Percentiles rank a stretch among this genome's conserved stretches.
phyloP scores from a whole-genome alignment of 2,113 vertebrate species.

The Muntiacus muntjak region DNA sequence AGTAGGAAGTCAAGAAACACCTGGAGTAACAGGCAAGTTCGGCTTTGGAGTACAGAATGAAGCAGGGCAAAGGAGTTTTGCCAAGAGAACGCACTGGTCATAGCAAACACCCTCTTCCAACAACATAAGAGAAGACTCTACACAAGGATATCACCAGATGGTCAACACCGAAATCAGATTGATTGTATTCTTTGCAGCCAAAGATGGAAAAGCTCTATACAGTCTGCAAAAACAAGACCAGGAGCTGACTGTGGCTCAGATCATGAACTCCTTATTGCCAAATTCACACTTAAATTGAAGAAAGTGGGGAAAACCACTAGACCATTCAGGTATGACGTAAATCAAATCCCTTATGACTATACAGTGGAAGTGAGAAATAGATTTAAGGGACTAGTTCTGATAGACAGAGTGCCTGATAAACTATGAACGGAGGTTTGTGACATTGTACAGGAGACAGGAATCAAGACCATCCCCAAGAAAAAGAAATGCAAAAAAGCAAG shows the following conservation, averaged over 20 bases:
- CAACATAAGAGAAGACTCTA: too few relatives aligned
- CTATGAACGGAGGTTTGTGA: accelerated
- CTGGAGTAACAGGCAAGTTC: too few relatives aligned
- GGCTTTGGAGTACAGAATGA: too few relatives aligned
- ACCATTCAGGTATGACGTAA: background rate
- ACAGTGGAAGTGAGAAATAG: background rate
- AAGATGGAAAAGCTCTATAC: too few relatives aligned
- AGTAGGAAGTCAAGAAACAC: too few relatives aligned
- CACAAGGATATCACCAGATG: too few relatives aligned
- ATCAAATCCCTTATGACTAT: background rate
- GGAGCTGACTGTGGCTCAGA: background rate
- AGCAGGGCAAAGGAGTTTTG: too few relatives aligned
- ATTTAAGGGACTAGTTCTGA: background rate
- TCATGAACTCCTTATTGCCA: background rate
- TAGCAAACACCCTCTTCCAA: too few relatives aligned
- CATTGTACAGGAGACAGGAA: background rate
- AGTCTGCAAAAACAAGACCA: background rate
- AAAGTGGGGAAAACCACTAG: background rate
- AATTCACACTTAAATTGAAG: background rate
- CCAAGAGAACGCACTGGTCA: too few relatives aligned
- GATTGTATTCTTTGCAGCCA: too few relatives aligned
- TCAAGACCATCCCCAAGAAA: background rate
- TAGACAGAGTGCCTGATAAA: background rate
- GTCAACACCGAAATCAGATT: too few relatives aligned
- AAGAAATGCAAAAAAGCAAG: background rate